Evolutionary conservation across 2,113 vertebrate genomes (phyloP).

Genomic region (Nematolebias whitei): DNA sequence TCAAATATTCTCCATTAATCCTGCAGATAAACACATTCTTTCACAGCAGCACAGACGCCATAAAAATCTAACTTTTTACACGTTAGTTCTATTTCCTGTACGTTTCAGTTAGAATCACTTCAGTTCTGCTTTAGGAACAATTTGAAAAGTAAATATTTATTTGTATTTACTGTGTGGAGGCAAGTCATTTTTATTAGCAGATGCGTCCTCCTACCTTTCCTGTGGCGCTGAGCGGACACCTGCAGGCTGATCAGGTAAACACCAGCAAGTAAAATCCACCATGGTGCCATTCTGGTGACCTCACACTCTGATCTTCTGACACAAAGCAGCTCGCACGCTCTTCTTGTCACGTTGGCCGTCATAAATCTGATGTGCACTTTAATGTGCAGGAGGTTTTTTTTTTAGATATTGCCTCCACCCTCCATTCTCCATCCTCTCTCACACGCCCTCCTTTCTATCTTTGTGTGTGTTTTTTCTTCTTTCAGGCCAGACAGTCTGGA

Average conservation of each 20-base stretch:
- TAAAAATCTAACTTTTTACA: background rate
- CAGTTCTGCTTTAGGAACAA: background rate
- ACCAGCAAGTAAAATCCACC: slow-evolving; percentile 42
- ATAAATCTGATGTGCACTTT: slow-evolving; percentile 12
- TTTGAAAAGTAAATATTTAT: background rate
- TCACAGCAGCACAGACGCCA: background rate
- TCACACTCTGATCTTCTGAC: slow-evolving; percentile 13
- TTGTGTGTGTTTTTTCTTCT: slow-evolving; percentile 13
- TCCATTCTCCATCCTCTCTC: slow-evolving; percentile 25
- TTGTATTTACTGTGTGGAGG: background rate
- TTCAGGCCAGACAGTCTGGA: slow-evolving; percentile 42
- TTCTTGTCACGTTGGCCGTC: slow-evolving; percentile 6
- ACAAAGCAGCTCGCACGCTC: slow-evolving; percentile 13
- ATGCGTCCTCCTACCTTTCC: slow-evolving; percentile 68
- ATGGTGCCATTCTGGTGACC: slow-evolving; percentile 33
- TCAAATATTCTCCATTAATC: background rate
- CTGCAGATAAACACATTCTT: slow-evolving; percentile 39
- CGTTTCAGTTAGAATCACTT: background rate
- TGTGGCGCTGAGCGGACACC: slow-evolving; percentile 60
- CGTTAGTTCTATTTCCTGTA: background rate
- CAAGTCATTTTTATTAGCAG: background rate
- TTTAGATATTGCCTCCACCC: slow-evolving; percentile 29
- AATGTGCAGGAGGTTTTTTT: background rate
- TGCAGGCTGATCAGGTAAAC: slow-evolving; percentile 56
- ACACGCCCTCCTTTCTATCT: background rate